These are phyloP conservation scores for Kryptolebias marmoratus DNA, from an alignment of 2,113 vertebrate genomes.

Conservation along the genomic window DNA sequence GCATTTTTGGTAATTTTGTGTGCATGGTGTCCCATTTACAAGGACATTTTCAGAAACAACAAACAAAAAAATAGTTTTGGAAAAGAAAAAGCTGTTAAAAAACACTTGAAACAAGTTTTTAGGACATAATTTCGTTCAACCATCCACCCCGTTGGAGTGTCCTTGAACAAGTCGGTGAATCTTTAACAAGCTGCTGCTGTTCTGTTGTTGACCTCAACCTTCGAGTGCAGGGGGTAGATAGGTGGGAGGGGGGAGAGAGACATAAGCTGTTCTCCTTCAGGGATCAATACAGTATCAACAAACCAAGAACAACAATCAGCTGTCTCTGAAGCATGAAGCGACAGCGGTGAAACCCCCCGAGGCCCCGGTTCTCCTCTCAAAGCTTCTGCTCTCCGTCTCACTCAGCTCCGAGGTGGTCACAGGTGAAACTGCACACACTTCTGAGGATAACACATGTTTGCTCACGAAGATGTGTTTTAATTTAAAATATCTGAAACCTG, in stretches of 20 bases:
- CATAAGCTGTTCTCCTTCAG: slow-evolving; percentile 45
- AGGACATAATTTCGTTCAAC: slow-evolving; percentile 2
- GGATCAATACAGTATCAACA: slow-evolving; percentile 54
- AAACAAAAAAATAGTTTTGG: too few species aligned
- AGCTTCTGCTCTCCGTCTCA: slow-evolving; percentile 17
- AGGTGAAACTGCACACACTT: not conserved
- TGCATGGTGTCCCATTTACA: too few species aligned
- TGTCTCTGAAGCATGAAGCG: slow-evolving; percentile 39
- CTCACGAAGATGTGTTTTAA: slow-evolving; percentile 6
- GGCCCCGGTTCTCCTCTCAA: slow-evolving; percentile 13
- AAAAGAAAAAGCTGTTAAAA: too few species aligned
- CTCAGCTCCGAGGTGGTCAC: slow-evolving; percentile 2
- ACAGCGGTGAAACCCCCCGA: slow-evolving; percentile 4
- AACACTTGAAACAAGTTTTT: not conserved
- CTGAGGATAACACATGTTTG: not conserved
- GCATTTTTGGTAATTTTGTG: too few species aligned
- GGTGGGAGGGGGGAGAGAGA: not conserved
- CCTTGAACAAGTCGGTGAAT: slow-evolving; percentile 59
- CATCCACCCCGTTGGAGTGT: slow-evolving; percentile 39
- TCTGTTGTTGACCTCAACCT: slow-evolving; percentile 41
- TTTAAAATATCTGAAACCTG: slow-evolving; percentile 6
- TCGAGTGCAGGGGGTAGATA: not conserved
- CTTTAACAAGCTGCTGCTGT: slow-evolving; percentile 36
- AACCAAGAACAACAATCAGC: slow-evolving; percentile 43
- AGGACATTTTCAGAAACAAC: too few species aligned